Base-by-base conservation (phyloP, 1,140 invertebrate species). In the Chrysomallon squamiferum region DNA sequence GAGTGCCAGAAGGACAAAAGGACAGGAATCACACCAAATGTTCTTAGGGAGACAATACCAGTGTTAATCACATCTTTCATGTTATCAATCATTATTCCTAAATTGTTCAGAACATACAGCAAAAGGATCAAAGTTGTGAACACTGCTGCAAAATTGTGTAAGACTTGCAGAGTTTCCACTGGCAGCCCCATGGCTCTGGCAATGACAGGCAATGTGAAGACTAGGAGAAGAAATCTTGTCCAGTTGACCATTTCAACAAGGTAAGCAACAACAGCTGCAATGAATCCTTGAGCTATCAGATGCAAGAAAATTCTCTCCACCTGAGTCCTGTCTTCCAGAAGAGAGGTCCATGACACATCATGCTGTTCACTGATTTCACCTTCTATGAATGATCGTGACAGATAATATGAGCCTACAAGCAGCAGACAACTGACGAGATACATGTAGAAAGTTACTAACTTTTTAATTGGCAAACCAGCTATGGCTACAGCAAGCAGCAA, bases 381-480 rank as follows among this genome's bases (percentile, higher is more conserved):
- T 33, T 80, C 69, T 15, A 89, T 83, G 68, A 87, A 88, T 47
- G 82, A 77, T n/a, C 78, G 73, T 3, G 87, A 88, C 43, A 88
- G 77, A 61, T 86, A 78, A 54, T 87, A 85, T 20, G 85, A 83
- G 22, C 76, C 75, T 2, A 78, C 74, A 20, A 89, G 73, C 0
- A 89, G 71, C 33, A 81, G 78, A 38, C 82, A 76, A 74, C 85
- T 86, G 20, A 88, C 73, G 32, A 87, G 75, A 72, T 89, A 88
- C 75, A 87, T 86, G 77, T 89, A 89, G 32, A 89, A 74, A 15
- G 77, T 81, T 15, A 88, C 84, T 25, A 89, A 80, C 64, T 85
- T 81, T 52, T 81, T 75, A 18, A 89, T 68, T 5, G 88, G 87
- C 18, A 89, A 77, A 5, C 88, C 74, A n/a, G 89, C 80, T 27